Conservation (phyloP, 2,797 vertebrate species). For the Gambusia yucatana region DNA sequence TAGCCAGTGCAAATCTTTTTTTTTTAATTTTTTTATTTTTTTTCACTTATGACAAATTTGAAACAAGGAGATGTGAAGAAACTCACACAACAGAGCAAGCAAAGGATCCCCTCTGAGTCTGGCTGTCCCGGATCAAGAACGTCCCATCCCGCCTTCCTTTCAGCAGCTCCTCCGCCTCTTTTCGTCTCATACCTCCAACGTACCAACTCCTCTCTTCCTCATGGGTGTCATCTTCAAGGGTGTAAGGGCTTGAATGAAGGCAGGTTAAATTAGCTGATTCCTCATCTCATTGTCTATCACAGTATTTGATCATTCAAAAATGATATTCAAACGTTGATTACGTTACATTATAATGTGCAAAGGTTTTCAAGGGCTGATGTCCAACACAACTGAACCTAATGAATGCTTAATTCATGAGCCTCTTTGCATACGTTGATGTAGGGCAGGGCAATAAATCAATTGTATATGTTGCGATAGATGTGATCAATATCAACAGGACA, state of each 20-base stretch:
- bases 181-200: constrained; percentile 89
- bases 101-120: constrained; percentile 90
- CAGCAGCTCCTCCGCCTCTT: constrained; percentile 91
- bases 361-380: neutral
- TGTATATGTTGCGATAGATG: no score
- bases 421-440: no score
- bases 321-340: neutral
- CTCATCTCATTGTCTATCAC: neutral
- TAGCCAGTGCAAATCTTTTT: neutral
- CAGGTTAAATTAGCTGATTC: neutral
- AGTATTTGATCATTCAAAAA: neutral
- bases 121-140: constrained; percentile 93
- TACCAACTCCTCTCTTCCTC: constrained; percentile 91
- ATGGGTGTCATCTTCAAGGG: constrained; percentile 85
- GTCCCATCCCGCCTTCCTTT: constrained; percentile 87
- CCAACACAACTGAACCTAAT: neutral
- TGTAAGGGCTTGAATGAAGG: constrained; percentile 82
- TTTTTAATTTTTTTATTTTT: neutral
- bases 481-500: no score
- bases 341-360: neutral
- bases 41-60: neutral
- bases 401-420: no score
- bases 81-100: constrained; percentile 96
- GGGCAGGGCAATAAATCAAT: no score
- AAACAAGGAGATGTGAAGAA: neutral